Evolutionary conservation across 1,140 invertebrate genomes (phyloP).

Genomic region (Grapholita molesta): DNA sequence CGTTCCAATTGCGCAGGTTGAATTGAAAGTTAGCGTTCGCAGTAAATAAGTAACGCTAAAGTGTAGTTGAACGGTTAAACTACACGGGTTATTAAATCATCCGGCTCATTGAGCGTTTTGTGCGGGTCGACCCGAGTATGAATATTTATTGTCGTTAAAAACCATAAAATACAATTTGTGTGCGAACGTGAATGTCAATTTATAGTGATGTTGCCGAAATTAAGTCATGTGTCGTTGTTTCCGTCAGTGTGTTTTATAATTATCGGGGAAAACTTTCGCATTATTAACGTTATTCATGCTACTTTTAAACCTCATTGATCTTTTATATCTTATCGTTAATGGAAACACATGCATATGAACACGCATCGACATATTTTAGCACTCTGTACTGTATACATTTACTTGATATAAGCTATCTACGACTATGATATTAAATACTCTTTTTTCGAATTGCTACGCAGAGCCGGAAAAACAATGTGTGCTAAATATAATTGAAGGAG

Average conservation of each 20-base stretch:
- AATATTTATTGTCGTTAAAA: conserved; percentile 11
- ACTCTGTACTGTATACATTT: too few species aligned
- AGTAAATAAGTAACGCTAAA: neutral
- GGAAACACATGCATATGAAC: too few species aligned
- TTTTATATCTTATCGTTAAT: too few species aligned
- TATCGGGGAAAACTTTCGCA: neutral
- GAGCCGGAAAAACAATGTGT: too few species aligned
- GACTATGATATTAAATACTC: too few species aligned
- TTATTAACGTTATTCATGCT: neutral
- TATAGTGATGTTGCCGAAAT: neutral
- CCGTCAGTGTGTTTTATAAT: neutral
- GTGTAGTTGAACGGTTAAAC: conserved; percentile 18
- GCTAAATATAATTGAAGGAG: too few species aligned
- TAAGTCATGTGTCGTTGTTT: neutral
- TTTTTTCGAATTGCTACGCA: too few species aligned
- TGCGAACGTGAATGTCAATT: conserved; percentile 6
- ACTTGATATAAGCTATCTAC: too few species aligned
- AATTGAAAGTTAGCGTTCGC: neutral
- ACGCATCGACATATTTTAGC: too few species aligned
- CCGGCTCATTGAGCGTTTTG: conserved; percentile 30
- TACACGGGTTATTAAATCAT: conserved; percentile 36
- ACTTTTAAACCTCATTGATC: too few species aligned
- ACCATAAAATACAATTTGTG: conserved; percentile 23
- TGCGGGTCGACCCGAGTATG: conserved; percentile 18
- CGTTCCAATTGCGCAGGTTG: neutral